Base-by-base conservation (phyloP, 2,797 vertebrate species). In the Pseudotriccus pelzelni region DNA sequence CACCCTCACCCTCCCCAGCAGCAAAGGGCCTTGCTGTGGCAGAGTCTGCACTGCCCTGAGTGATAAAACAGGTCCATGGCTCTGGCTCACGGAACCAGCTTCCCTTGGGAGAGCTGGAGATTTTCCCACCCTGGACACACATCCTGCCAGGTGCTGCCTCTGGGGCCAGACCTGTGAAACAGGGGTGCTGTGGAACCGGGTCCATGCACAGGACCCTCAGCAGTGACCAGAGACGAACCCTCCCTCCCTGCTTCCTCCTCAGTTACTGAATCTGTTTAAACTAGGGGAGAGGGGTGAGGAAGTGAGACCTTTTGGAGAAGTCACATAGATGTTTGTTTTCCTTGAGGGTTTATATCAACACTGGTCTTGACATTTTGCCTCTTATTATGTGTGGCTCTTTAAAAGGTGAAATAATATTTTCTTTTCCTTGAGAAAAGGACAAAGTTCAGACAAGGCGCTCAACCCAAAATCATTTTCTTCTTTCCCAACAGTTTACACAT, bases 401-500 rank as follows among this genome's bases (percentile, higher is more conserved):
- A 98, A 98, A 98, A 98, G 97, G 98, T 97, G 98, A 98, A 98
- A 98, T 98, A 98, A 98, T 98, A 98, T 98, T 98, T 98, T 98
- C 98, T 97, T 98, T 98, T 97, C 96, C 98, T 97, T 97, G 97
- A 97, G 97, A 98, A 98, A 98, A 98, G 97, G 98, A 98, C 97
- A 97, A 97, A 98, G 98, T 98, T 98, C 97, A 97, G 97, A 96
- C 93, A 93, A 96, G 97, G 96, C 96, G 91, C 97, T 97, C 97
- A 97, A 96, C 97, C 96, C 97, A 87, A 95, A 96, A 96, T 97
- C 30, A 97, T 97, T 97, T 97, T 98, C 92, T 87, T 82, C 83
- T 92, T 92, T 90, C 91, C 84, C 81, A 84, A 72, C 91, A 89
- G 89, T 89, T 91, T 95, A 82, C 89, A 94, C 90, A 87, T 89